Percentiles rank a stretch among this genome's conserved stretches.
Conservation (phyloP, 2,888 invertebrate genomes). For the Ptychoptera albimana region DNA sequence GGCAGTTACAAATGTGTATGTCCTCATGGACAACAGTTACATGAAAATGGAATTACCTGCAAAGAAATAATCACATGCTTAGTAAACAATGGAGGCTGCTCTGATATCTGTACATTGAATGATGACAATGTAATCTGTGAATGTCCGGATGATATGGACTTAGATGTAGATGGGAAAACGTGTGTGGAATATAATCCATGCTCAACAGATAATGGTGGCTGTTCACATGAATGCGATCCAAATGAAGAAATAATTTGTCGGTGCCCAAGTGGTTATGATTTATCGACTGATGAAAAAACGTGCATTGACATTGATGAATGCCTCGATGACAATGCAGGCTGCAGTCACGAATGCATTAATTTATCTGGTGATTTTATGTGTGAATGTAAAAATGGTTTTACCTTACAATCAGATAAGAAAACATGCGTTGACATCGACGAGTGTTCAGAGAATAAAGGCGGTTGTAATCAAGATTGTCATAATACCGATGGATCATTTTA, state of each 20-base stretch:
- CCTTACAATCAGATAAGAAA: slow-evolving; percentile 16
- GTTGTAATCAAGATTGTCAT: slow-evolving; percentile 19
- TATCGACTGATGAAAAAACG: slow-evolving; percentile 29
- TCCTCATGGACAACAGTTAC: slow-evolving; percentile 29
- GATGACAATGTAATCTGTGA: slow-evolving; percentile 31
- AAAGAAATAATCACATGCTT: slow-evolving; percentile 33
- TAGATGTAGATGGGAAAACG: slow-evolving; percentile 29
- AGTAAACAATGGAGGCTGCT: slow-evolving; percentile 35
- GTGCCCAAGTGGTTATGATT: slow-evolving; percentile 25
- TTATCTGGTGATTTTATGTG: slow-evolving; percentile 34
- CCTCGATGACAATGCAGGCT: slow-evolving; percentile 26
- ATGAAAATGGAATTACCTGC: slow-evolving; percentile 18
- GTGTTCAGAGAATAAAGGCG: slow-evolving; percentile 28
- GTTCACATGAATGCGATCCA: slow-evolving; percentile 40
- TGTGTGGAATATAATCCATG: slow-evolving; percentile 37
- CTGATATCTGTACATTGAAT: slow-evolving; percentile 36
- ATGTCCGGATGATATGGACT: slow-evolving; percentile 26
- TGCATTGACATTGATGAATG: slow-evolving; percentile 40
- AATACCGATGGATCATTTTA: slow-evolving; percentile 28
- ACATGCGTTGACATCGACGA: slow-evolving; percentile 34
- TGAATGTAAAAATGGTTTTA: slow-evolving; percentile 32
- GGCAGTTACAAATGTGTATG: slow-evolving; percentile 38
- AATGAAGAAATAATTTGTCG: slow-evolving; percentile 20
- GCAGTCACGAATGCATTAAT: slow-evolving; percentile 32
- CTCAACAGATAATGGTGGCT: slow-evolving; percentile 38